phyloP scores from a whole-genome alignment of 2,113 vertebrate species.

The Geococcyx californianus region DNA sequence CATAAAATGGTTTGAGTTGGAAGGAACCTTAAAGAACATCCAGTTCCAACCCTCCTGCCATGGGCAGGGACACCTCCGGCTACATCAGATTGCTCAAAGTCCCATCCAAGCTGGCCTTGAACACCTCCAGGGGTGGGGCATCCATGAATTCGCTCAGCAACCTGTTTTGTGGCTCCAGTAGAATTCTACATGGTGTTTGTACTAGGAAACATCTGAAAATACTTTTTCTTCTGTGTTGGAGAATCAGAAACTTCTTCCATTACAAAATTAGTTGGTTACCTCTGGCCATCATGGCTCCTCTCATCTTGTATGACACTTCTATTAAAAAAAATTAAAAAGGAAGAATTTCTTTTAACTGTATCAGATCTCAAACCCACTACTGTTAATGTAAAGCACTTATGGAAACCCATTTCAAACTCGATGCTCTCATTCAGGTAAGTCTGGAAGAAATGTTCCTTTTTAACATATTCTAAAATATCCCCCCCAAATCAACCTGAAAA shows the following conservation, averaged over 20 bases:
- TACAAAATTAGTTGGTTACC: neutral
- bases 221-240: neutral
- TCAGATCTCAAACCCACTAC: neutral
- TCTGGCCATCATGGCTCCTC: neutral
- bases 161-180: neutral
- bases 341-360: neutral
- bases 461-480: neutral
- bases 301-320: neutral
- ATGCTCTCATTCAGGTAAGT: neutral
- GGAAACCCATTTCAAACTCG: neutral
- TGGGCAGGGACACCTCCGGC: too few species aligned
- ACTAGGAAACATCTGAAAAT: neutral
- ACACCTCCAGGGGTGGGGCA: too few species aligned
- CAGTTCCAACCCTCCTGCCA: too few species aligned
- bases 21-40: too few species aligned
- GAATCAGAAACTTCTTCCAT: neutral
- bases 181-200: neutral
- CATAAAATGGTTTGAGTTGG: too few species aligned
- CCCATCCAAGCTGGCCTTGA: too few species aligned
- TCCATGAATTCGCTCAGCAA: too few species aligned
- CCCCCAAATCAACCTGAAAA: neutral
- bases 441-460: neutral
- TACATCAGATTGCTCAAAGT: too few species aligned
- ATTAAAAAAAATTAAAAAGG: neutral
- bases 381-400: neutral